Evolutionary conservation across 2,888 invertebrate genomes (phyloP).

Genomic region (Drosophila monieri): DNA sequence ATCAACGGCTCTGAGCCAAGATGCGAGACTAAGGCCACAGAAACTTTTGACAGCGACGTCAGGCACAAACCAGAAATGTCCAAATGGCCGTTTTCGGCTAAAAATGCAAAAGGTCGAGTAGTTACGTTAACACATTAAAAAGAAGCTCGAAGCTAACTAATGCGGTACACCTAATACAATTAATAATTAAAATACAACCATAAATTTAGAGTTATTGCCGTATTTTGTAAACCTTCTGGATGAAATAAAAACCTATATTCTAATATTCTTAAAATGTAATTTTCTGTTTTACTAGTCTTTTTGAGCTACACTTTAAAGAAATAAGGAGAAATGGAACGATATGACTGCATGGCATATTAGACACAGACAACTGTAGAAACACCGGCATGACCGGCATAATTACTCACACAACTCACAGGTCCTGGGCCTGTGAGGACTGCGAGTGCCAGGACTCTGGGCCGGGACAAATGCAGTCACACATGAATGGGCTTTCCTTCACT

Average conservation of each 20-base stretch:
- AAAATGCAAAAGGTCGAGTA: neutral
- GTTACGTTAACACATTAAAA: neutral
- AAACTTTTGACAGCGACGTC: conserved; percentile 67
- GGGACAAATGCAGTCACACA: conserved; percentile 72
- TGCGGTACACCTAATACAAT: neutral
- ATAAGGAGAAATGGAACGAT: conserved; percentile 1
- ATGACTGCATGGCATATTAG: conserved; percentile 40
- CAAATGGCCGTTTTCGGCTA: neutral
- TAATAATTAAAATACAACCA: no score
- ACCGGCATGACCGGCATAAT: conserved; percentile 70
- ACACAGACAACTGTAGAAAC: conserved; percentile 43
- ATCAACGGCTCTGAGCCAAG: conserved; percentile 43
- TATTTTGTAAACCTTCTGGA: no score
- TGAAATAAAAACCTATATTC: no score
- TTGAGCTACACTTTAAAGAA: neutral
- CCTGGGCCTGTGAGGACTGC: conserved; percentile 19
- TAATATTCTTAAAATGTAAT: no score
- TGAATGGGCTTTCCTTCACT: conserved; percentile 52
- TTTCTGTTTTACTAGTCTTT: neutral
- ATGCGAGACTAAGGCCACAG: conserved; percentile 58
- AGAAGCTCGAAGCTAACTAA: no score
- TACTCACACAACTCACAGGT: conserved; percentile 57
- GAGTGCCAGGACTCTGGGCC: conserved; percentile 26
- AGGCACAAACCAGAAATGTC: conserved; percentile 5
- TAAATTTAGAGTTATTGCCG: no score